Conservation (phyloP, 2,888 invertebrate species). For the Chromoteleia sp. region DNA sequence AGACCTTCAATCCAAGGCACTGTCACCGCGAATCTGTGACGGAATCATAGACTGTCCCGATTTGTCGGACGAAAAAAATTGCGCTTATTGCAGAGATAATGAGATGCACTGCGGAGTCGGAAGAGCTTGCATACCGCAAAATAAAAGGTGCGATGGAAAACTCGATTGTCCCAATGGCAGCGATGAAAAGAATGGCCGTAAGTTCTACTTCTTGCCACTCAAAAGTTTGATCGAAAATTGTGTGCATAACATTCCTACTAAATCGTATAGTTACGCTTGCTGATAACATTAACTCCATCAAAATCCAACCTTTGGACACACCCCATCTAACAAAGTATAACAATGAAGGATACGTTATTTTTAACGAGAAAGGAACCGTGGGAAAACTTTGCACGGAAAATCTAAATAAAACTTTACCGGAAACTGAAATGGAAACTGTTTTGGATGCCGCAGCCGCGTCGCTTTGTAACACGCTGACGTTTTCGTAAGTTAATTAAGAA, state of each 20-base stretch:
- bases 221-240: no score
- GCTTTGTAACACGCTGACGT: slow-evolving; percentile 91
- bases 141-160: slow-evolving; percentile 92
- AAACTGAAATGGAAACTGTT: slow-evolving; percentile 85
- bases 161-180: slow-evolving; percentile 94
- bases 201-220: slow-evolving; percentile 83
- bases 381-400: slow-evolving; percentile 94
- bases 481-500: slow-evolving; percentile 87
- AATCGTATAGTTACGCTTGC: slow-evolving; percentile 93
- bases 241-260: no score
- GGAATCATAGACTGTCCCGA: slow-evolving; percentile 94
- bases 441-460: slow-evolving; percentile 91
- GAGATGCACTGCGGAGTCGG: slow-evolving; percentile 92
- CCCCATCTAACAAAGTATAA: slow-evolving; percentile 90
- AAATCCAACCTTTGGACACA: slow-evolving; percentile 88
- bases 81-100: slow-evolving; percentile 91
- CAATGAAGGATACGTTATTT: slow-evolving; percentile 92
- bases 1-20: slow-evolving; percentile 90
- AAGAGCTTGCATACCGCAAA: slow-evolving; percentile 89
- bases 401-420: slow-evolving; percentile 87
- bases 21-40: slow-evolving; percentile 93
- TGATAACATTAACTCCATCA: slow-evolving; percentile 88
- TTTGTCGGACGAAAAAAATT: slow-evolving; percentile 92
- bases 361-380: slow-evolving; percentile 92
- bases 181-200: slow-evolving; percentile 94